phyloP scores from a whole-genome alignment of 2,113 vertebrate species.

The Myodes glareolus region DNA sequence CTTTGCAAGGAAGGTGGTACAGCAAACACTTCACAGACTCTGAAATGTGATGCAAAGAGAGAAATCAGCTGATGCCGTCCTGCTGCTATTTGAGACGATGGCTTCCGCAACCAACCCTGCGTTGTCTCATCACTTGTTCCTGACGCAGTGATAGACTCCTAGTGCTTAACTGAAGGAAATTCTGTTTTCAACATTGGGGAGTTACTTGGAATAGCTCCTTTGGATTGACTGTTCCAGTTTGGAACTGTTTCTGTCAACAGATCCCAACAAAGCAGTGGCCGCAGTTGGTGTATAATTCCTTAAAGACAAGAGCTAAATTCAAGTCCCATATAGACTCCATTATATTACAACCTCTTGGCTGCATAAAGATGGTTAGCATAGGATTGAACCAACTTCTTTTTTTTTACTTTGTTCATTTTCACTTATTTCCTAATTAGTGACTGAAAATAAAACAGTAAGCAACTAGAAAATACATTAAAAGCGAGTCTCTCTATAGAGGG shows the following conservation, averaged over 20 bases:
- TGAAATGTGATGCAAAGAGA: background rate
- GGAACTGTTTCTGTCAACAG: background rate
- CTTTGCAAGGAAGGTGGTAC: background rate
- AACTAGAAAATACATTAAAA: background rate
- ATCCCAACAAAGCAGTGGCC: background rate
- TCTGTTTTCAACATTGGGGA: background rate
- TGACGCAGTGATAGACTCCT: background rate
- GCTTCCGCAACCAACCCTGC: background rate
- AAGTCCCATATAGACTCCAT: background rate
- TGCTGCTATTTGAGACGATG: background rate
- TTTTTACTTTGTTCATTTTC: background rate
- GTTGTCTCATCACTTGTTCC: background rate
- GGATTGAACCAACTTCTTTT: background rate
- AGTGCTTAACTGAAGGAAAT: background rate
- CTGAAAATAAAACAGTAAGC: background rate
- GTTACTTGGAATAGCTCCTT: background rate
- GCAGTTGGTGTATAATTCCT: background rate
- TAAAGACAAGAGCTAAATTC: background rate
- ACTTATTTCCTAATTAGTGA: background rate
- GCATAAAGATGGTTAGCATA: background rate
- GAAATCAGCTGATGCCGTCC: background rate
- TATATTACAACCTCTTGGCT: background rate
- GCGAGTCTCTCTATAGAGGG: background rate
- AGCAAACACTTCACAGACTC: background rate
- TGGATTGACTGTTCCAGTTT: background rate